Evolutionary conservation across 2,113 vertebrate species (phyloP).

Genomic region (Sorex fumeus): DNA sequence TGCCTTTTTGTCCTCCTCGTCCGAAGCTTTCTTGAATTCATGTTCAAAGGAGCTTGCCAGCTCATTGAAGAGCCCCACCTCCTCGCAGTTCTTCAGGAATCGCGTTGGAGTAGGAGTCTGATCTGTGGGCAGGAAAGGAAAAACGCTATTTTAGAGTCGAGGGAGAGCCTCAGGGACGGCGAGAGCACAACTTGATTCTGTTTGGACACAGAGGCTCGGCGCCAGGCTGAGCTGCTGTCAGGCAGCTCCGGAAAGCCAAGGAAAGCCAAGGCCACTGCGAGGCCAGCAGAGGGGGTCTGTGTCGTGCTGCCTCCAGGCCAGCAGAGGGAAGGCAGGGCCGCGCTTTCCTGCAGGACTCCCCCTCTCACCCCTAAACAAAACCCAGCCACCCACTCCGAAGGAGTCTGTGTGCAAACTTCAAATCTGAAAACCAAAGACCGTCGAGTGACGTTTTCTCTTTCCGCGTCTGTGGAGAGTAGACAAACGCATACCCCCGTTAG

Average conservation of each 20-base stretch:
- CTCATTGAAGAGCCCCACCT: slow-evolving; percentile 98
- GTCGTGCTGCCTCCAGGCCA: slow-evolving; percentile 69
- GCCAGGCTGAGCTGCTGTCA: slow-evolving; percentile 6
- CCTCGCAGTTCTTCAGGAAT: slow-evolving; percentile 99
- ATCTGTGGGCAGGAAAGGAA: slow-evolving; percentile 89
- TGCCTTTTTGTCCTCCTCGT: slow-evolving; percentile 97
- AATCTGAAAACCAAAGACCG: slow-evolving; percentile 43
- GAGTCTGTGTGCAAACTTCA: slow-evolving; percentile 41
- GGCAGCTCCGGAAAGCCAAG: slow-evolving; percentile 8
- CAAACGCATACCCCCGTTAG: slow-evolving; percentile 45
- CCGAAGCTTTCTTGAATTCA: slow-evolving; percentile 96
- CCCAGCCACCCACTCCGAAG: background rate
- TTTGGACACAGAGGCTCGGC: slow-evolving; percentile 34
- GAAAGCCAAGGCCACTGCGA: background rate
- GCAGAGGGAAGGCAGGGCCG: slow-evolving; percentile 63
- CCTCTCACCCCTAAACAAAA: slow-evolving; percentile 41
- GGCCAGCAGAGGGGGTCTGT: slow-evolving; percentile 74
- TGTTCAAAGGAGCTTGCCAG: slow-evolving; percentile 97
- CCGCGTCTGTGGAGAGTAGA: slow-evolving; percentile 58
- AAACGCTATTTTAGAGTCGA: slow-evolving; percentile 70
- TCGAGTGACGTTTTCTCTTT: slow-evolving; percentile 53
- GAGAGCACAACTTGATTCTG: background rate
- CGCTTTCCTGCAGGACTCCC: slow-evolving; percentile 47
- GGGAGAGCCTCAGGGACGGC: slow-evolving; percentile 54
- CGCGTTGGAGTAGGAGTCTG: slow-evolving; percentile 99